A percentile compares a stretch with the other conserved stretches of the same genome.
phyloP scores from a whole-genome alignment of 2,888 invertebrate species.

The Parnassius smintheus region DNA sequence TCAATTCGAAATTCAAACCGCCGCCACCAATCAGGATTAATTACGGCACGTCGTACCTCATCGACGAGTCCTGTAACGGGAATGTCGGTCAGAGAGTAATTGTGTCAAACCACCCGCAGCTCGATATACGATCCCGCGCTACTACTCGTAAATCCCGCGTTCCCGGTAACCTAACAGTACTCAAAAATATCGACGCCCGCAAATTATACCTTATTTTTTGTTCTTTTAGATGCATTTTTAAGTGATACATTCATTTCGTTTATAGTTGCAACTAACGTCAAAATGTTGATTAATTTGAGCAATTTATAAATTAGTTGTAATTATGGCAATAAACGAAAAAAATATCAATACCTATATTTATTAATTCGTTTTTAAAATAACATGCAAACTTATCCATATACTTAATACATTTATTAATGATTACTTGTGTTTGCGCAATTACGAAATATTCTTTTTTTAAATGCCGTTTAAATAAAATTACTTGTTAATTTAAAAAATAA shows the following conservation, averaged over 20 bases:
- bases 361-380: conserved; percentile 15
- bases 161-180: conserved; percentile 59
- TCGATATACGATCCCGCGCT: conserved; percentile 36
- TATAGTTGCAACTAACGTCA: conserved; percentile 16
- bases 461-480: too few species aligned
- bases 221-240: conserved; percentile 1
- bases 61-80: conserved; percentile 36
- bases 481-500: too few species aligned
- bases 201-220: conserved; percentile 1
- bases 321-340: conserved; percentile 18
- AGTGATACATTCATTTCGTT: neutral
- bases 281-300: conserved; percentile 6
- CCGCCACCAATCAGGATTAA: conserved; percentile 25
- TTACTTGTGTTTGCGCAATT: too few species aligned
- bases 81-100: conserved; percentile 62
- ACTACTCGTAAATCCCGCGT: conserved; percentile 38
- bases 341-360: conserved; percentile 5
- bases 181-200: conserved; percentile 32
- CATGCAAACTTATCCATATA: neutral
- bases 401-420: neutral
- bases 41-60: conserved; percentile 29
- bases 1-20: conserved; percentile 24
- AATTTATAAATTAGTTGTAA: conserved; percentile 18
- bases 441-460: too few species aligned
- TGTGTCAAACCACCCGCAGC: conserved; percentile 62